These are phyloP conservation scores for Cinara cedri DNA, from an alignment of 2,888 invertebrate genomes.

Conservation along the genomic window DNA sequence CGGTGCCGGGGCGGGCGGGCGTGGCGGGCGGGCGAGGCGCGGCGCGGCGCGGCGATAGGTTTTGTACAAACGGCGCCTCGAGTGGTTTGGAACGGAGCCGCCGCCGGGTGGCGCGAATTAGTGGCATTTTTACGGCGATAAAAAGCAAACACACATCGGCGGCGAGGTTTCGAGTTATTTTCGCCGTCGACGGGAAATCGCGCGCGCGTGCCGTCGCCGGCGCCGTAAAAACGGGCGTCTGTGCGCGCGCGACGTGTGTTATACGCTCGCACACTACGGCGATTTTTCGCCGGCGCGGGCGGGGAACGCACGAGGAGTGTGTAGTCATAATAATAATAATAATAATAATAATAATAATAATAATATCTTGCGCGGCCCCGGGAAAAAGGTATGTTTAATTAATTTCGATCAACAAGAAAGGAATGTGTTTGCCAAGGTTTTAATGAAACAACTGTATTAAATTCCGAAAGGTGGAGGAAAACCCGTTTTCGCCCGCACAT, in stretches of 20 bases:
- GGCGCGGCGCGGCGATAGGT: neutral
- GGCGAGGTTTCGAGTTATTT: constrained; percentile 38
- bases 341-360: constrained; percentile 48
- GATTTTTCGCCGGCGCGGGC: too few relatives aligned
- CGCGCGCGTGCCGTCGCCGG: constrained; percentile 11
- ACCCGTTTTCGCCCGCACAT: constrained; percentile 39
- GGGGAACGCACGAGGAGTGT: neutral
- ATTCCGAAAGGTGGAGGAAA: constrained; percentile 56
- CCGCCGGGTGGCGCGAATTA: constrained; percentile 24
- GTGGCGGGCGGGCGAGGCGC: neutral
- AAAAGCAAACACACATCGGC: constrained; percentile 46
- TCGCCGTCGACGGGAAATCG: constrained; percentile 6
- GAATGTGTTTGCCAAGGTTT: constrained; percentile 57
- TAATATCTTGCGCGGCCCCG: constrained; percentile 48
- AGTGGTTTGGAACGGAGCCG: neutral
- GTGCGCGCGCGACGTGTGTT: neutral
- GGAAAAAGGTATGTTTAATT: constrained; percentile 57
- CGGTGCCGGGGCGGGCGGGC: neutral
- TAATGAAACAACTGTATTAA: constrained; percentile 57
- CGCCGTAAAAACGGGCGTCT: constrained; percentile 46
- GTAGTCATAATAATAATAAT: constrained; percentile 25
- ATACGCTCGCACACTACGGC: neutral
- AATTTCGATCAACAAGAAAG: constrained; percentile 56
- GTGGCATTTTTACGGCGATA: constrained; percentile 55
- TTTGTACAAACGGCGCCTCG: constrained; percentile 23